These are phyloP conservation scores for Morone chrysops DNA, from an alignment of 2,113 vertebrate genomes.

Conservation along the genomic window DNA sequence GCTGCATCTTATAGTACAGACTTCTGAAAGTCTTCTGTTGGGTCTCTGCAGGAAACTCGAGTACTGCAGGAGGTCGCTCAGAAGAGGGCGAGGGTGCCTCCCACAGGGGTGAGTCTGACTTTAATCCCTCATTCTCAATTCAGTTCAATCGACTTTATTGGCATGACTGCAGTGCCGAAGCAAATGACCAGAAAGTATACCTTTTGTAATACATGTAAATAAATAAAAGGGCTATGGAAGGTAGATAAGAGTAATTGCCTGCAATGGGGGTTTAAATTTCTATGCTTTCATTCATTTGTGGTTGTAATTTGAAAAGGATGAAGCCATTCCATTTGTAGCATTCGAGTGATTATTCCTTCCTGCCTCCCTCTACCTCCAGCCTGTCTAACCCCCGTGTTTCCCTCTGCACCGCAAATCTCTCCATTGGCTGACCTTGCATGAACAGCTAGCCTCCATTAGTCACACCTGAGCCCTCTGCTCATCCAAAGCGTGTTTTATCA, in stretches of 20 bases:
- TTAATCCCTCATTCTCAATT: not conserved
- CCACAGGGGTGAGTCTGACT: slow-evolving; percentile 75
- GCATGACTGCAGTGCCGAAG: no score
- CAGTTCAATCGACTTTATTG: no score
- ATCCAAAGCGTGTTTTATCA: slow-evolving; percentile 52
- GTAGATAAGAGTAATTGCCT: no score
- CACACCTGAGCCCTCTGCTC: slow-evolving; percentile 29
- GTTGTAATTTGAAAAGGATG: not conserved
- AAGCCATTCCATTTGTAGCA: not conserved
- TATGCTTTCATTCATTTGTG: not conserved
- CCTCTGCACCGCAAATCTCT: slow-evolving; percentile 14
- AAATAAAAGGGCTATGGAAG: no score
- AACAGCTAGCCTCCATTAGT: slow-evolving; percentile 44
- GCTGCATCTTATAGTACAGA: not conserved
- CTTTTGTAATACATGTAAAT: no score
- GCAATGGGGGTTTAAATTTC: not conserved
- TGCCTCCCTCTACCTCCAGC: slow-evolving; percentile 12
- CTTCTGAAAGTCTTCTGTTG: not conserved
- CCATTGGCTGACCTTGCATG: slow-evolving; percentile 52
- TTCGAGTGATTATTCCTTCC: not conserved
- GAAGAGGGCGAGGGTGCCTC: slow-evolving; percentile 74
- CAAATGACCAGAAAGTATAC: no score
- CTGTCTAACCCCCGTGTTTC: not conserved
- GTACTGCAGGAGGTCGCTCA: slow-evolving; percentile 71
- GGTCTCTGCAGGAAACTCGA: slow-evolving; percentile 77